Base-by-base conservation (phyloP, 2,113 vertebrate genomes). In the Podarcis raffonei region DNA sequence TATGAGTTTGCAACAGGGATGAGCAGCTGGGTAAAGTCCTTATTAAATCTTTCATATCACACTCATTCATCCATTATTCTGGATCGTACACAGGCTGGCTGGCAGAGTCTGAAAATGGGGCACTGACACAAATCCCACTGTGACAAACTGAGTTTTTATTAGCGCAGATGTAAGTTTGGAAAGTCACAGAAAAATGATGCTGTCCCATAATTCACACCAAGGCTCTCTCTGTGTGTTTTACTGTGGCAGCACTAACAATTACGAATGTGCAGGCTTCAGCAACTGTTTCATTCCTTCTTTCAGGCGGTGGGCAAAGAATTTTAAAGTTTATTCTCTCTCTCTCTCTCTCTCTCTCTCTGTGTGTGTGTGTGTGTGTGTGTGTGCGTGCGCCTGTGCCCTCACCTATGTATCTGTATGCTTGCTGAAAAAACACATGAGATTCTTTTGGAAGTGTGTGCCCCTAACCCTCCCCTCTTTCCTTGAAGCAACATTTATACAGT, bases 341-440 rank as follows among this genome's bases (percentile, higher is more conserved):
- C 48, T 11, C 48, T 48, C 42, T 48, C 42, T 74, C 30, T 35
- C n/a, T 35, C 32, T 11, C 48, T 48, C 48, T n/a, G n/a, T n/a
- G n/a, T n/a, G n/a, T n/a, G n/a, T 42, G 6, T 42, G 9, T 4
- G 30, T 32, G 11, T 13, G n/a, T 69, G 68, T 9, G 27, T 30
- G 27, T 2, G 15, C 6, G 15, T 4, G 6, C 1, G 25, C 27
- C 23, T 69, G 68, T 32, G 20, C 62, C 1, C 22, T 37, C 84
- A 3, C 66, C 1, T 42, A 86, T 5, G 69, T 79, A 23, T 30
- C 3, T 62, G 59, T 23, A 16, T 90, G 71, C 88, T 94, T 94
- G 89, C 92, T 91, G 91, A 93, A 93, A 57, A 91, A 87, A 87
- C 78, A 69, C 88, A 23, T 86, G 75, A 93, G 66, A 30, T 93